Evolutionary conservation across 2,888 invertebrate species (phyloP), one percentile per base, ranked within the genome.

Genomic region (Mallateleia sp.): DNA sequence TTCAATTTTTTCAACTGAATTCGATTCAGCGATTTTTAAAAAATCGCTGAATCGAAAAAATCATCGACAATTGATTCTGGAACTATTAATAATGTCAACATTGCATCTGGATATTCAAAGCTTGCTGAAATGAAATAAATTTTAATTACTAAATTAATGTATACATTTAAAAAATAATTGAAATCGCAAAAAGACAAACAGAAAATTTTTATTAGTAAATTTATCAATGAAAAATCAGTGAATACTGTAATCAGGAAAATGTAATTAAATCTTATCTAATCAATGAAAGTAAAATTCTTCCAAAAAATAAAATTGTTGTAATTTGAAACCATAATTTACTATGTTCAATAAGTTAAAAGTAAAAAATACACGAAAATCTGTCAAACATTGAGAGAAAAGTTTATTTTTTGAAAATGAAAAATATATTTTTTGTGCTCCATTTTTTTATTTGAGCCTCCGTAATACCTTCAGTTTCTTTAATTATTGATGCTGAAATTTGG

Each of bases 1-100:
- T 67, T 52, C 67, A 34, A 67, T 67, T 67, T 28, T 67, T 67
- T 52, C 32, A 34, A 34, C n/a, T 50, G 67, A 67, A 67, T 67
- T 67, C 1, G 34, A 52, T 18, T 66, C 47, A 47, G 66, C 45
- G 18, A 66, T 47, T 47, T 66, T 18, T 25, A n/a, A n/a, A n/a
- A n/a, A n/a, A n/a, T n/a, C n/a, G n/a, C n/a, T n/a, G n/a, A n/a
- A n/a, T n/a, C n/a, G n/a, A 66, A 66, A 47, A 66, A 66, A 47
- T 47, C 32, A 62, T 45, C 45, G 7, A 24, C 1, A 45, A n/a
- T 62, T 45, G 62, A 62, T 45, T 22, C 24, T 22, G 62, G 62
- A 62, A 62, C 42, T 62, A 62, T 62, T 15, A 62, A 62, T 62
- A 22, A 42, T 62, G 14, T 45, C 62, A 62, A 42, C 24, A 24